Conservation (phyloP, 2,888 invertebrate species). For the Globia sparganii region DNA sequence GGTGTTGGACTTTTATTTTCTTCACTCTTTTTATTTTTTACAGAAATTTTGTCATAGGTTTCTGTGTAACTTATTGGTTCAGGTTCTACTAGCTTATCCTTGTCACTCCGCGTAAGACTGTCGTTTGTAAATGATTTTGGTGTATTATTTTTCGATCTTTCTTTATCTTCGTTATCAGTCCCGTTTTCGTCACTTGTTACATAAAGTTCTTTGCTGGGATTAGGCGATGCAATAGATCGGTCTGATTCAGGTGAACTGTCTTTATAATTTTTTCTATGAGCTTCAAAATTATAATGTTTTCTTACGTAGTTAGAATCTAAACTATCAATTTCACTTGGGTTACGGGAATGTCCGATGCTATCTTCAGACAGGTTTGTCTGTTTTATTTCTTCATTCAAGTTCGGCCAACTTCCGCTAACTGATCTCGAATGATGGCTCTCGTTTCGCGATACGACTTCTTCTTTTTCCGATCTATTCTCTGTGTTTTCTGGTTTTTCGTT, state of each 20-base stretch:
- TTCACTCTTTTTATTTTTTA: conserved; percentile 74
- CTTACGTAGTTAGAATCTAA: conserved; percentile 91
- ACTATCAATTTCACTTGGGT: conserved; percentile 90
- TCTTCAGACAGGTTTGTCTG: conserved; percentile 87
- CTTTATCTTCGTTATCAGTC: conserved; percentile 82
- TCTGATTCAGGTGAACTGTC: conserved; percentile 88
- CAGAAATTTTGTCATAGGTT: conserved; percentile 79
- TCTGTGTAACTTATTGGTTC: conserved; percentile 69
- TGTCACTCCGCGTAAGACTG: conserved; percentile 84
- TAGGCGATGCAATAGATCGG: conserved; percentile 80
- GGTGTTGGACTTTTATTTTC: conserved; percentile 64
- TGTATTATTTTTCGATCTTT: conserved; percentile 85
- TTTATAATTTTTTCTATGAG: conserved; percentile 85
- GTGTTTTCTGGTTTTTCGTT: conserved; percentile 76
- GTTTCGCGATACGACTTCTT: conserved; percentile 80
- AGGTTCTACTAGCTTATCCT: conserved; percentile 74
- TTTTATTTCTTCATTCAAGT: conserved; percentile 85
- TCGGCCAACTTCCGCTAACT: conserved; percentile 87
- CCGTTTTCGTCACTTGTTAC: conserved; percentile 83
- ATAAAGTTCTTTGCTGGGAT: conserved; percentile 83
- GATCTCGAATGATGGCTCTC: conserved; percentile 84
- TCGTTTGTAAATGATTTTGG: conserved; percentile 87
- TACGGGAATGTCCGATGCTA: conserved; percentile 87
- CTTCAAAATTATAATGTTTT: conserved; percentile 89
- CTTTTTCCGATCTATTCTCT: conserved; percentile 81